phyloP scores from a whole-genome alignment of 2,888 invertebrate species.

The Drosophila barbarae region DNA sequence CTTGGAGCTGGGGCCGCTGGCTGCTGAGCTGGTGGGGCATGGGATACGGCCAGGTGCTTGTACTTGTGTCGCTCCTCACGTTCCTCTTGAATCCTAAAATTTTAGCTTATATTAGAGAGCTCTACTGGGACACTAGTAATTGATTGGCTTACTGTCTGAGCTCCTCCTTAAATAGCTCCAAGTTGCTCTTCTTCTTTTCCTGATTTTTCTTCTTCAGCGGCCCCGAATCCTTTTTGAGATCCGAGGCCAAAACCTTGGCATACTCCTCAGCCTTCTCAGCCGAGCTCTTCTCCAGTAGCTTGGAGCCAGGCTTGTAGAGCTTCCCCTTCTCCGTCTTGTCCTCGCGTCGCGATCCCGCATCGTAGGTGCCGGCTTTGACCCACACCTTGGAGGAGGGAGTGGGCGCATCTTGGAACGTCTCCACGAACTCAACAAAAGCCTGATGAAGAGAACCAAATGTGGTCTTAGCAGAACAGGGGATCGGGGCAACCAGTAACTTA shows the following conservation, averaged over 20 bases:
- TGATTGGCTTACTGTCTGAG: conserved; percentile 87
- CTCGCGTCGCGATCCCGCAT: conserved; percentile 95
- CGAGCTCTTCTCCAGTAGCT: conserved; percentile 83
- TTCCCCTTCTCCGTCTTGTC: conserved; percentile 93
- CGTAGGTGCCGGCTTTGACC: conserved; percentile 98
- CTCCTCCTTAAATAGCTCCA: conserved; percentile 99
- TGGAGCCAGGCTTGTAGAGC: conserved; percentile 94
- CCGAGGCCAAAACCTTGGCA: conserved; percentile 83
- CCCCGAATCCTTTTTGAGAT: conserved; percentile 83
- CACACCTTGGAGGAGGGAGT: conserved; percentile 92
- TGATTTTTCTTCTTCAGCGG: conserved; percentile 86
- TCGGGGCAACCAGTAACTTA: conserved; percentile 77
- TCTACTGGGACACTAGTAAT: neutral
- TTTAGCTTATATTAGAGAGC: too few species aligned
- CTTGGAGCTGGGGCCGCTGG: conserved; percentile 45
- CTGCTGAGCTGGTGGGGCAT: conserved; percentile 47
- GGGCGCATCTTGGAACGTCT: conserved; percentile 95
- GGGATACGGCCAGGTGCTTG: conserved; percentile 82
- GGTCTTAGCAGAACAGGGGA: too few species aligned
- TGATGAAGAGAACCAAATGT: conserved; percentile 63
- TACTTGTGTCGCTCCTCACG: conserved; percentile 96
- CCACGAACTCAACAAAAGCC: conserved; percentile 98
- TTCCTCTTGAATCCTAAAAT: conserved; percentile 95
- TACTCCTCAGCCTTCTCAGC: conserved; percentile 86
- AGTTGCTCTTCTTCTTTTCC: conserved; percentile 96